Conservation (phyloP, 1,140 invertebrate genomes). For the Arctopsyche grandis region DNA sequence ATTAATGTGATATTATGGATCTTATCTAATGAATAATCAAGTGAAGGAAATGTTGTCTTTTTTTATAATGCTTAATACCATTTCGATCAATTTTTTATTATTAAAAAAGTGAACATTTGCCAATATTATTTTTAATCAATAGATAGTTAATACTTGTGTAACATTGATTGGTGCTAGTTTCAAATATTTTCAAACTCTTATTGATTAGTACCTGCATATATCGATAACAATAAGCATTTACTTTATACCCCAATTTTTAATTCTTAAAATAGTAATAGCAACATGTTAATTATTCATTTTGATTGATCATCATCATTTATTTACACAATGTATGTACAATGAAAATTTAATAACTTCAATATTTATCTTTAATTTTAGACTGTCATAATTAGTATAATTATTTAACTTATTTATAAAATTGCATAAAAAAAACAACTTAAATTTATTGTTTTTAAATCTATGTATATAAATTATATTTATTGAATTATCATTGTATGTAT, state of each 20-base stretch:
- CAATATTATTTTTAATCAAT: conserved; percentile 1
- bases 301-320: not conserved
- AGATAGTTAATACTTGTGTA: conserved; percentile 27
- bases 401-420: too few relatives aligned
- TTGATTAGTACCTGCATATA: conserved; percentile 23
- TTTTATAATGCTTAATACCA: conserved; percentile 32
- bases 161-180: conserved; percentile 29
- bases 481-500: too few relatives aligned
- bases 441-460: too few relatives aligned
- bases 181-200: conserved; percentile 15
- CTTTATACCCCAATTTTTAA: not conserved
- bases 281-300: not conserved
- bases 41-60: conserved; percentile 38
- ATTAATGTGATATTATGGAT: conserved; percentile 46
- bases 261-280: conserved; percentile 4
- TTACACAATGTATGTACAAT: not conserved
- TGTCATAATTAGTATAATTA: too few relatives aligned
- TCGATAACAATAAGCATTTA: conserved; percentile 32
- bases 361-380: too few relatives aligned
- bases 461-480: too few relatives aligned
- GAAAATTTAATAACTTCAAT: not conserved
- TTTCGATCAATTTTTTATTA: conserved; percentile 11
- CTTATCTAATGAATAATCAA: conserved; percentile 45
- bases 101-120: not conserved
- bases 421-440: too few relatives aligned